Evolutionary conservation across 2,113 vertebrate species (phyloP).

Genomic region (Cryptoleucopteryx plumbea): DNA sequence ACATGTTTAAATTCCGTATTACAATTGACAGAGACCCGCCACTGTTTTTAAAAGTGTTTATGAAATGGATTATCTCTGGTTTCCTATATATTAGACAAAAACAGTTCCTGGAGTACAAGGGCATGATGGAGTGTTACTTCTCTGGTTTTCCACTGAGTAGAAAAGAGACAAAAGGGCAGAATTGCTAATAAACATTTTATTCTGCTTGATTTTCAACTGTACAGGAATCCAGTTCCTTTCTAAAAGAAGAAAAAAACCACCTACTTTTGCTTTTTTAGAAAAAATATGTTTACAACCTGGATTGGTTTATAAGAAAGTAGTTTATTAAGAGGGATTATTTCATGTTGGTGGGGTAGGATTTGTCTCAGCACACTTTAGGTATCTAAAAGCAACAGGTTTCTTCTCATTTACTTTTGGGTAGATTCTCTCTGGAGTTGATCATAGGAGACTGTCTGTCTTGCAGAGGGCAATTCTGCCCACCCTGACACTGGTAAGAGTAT

Average conservation of each 20-base stretch:
- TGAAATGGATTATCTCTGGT: neutral
- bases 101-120: neutral
- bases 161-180: neutral
- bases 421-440: neutral
- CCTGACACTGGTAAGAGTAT: neutral
- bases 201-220: neutral
- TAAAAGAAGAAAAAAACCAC: neutral
- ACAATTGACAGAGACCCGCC: neutral
- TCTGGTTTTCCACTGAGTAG: neutral
- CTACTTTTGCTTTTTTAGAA: neutral
- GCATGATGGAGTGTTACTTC: neutral
- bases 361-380: neutral
- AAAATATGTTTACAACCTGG: fast-evolving
- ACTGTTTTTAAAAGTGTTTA: neutral
- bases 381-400: neutral
- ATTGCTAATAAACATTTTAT: neutral
- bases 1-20: conserved; percentile 11
- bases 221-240: neutral
- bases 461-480: neutral
- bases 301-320: neutral
- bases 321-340: neutral
- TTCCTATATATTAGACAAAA: neutral
- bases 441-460: neutral
- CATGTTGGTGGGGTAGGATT: neutral
- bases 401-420: neutral